phyloP scores from a whole-genome alignment of 2,888 invertebrate genomes.

The Plagodis pulveraria region DNA sequence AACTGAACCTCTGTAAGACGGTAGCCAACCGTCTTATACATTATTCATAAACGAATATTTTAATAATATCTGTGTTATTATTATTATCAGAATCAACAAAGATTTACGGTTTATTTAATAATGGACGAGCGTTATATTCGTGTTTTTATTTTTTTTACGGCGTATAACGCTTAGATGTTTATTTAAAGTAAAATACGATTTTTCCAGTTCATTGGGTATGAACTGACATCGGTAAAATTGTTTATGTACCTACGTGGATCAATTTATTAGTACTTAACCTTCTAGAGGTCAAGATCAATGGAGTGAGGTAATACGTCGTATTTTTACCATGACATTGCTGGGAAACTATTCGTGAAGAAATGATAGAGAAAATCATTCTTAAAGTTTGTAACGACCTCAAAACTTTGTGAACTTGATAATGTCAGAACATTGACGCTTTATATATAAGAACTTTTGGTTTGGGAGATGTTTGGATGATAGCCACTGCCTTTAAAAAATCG shows the following conservation, averaged over 20 bases:
- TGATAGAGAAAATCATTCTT: neutral
- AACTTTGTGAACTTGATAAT: too few relatives aligned
- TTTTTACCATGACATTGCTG: constrained; percentile 10
- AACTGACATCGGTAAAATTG: constrained; percentile 5
- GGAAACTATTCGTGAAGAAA: constrained; percentile 11
- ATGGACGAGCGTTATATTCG: constrained; percentile 36
- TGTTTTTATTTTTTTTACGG: constrained; percentile 36
- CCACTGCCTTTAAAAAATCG: too few relatives aligned
- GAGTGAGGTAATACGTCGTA: constrained; percentile 14
- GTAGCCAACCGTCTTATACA: constrained; percentile 54
- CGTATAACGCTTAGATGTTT: constrained; percentile 29
- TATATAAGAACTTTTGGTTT: too few relatives aligned
- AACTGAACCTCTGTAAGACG: constrained; percentile 47
- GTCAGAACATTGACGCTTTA: too few relatives aligned
- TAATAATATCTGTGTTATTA: constrained; percentile 53
- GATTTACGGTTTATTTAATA: constrained; percentile 47
- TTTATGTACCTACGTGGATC: constrained; percentile 4
- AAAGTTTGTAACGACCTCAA: too few relatives aligned
- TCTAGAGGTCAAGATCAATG: constrained; percentile 11
- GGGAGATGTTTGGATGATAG: too few relatives aligned
- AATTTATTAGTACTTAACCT: constrained; percentile 12
- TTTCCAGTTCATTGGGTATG: constrained; percentile 19
- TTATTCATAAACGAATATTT: constrained; percentile 58
- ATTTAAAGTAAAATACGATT: constrained; percentile 29
- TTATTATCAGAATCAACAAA: constrained; percentile 42